phyloP scores from a whole-genome alignment of 2,888 invertebrate genomes.

The Cataglyphis cursor region DNA sequence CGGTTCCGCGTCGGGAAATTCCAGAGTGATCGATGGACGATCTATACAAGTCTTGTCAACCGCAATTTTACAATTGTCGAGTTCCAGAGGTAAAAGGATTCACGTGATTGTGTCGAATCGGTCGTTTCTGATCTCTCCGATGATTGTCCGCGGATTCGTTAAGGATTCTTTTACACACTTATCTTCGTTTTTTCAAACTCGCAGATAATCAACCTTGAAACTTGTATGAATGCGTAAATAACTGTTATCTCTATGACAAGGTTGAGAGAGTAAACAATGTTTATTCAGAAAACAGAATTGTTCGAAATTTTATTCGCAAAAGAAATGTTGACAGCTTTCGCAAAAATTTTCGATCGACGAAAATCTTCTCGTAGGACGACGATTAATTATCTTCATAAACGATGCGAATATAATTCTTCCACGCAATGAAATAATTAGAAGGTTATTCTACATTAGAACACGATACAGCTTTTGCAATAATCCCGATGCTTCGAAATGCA shows the following conservation, averaged over 20 bases:
- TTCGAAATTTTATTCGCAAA: background rate
- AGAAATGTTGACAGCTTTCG: background rate
- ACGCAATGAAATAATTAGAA: background rate
- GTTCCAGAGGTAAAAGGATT: conserved; percentile 20
- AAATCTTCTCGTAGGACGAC: background rate
- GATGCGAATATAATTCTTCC: background rate
- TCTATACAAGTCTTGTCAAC: background rate
- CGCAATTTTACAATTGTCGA: conserved; percentile 1
- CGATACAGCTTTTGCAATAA: background rate
- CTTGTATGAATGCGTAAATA: background rate
- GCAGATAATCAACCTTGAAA: conserved; percentile 2
- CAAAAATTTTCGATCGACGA: background rate
- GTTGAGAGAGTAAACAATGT: background rate
- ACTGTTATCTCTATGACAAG: background rate
- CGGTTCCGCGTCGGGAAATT: conserved; percentile 11
- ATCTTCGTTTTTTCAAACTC: conserved; percentile 5
- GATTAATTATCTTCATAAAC: background rate
- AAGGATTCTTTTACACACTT: conserved; percentile 1
- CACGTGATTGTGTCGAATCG: conserved; percentile 13
- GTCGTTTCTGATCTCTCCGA: conserved; percentile 23
- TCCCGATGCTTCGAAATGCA: background rate
- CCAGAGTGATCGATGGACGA: conserved; percentile 34
- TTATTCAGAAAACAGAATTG: background rate
- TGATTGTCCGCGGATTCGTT: conserved; percentile 9
- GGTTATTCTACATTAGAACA: background rate